Evolutionary conservation across 2,888 invertebrate genomes (phyloP), one percentile per base, ranked within the genome.

Genomic region (Byasa hedistus): DNA sequence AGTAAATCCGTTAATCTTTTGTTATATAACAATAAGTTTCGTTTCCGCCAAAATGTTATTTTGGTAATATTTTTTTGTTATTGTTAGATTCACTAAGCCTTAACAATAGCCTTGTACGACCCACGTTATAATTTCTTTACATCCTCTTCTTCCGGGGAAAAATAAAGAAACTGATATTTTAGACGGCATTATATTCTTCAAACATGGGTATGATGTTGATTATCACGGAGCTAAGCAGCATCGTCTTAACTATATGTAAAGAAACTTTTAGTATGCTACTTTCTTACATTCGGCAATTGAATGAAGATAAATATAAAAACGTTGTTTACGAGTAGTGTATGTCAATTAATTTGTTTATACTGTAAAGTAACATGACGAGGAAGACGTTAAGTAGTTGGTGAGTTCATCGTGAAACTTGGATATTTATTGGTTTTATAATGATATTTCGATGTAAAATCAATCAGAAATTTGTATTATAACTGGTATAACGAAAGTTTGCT

Each of bases 21-120:
- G 61, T 61, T 27, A 52, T 32, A 61, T 15, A 61, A 61, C 61
- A 61, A 61, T 54, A 36, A 21, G 17, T 61, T 52, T 54, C 27
- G 61, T 60, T 51, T 32, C 60, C 24, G n/a, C 27, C 60, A n/a
- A 27, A 32, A 52, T 52, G 60, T 60, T 24, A 51, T 60, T 52
- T 27, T 48, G 21, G 17, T 60, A 51, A 51, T 21, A 52, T 60
- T 27, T 51, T n/a, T 60, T 32, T 60, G 12, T 10, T 60, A 32
- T 60, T 52, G 51, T 60, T 52, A 60, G 27, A 52, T 22, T 17
- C 32, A 60, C 52, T 51, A 52, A 27, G 21, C 60, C 27, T 19
- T 15, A 51, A 52, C 51, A 60, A 60, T 54, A 52, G 22, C 22
- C 22, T 32, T 54, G 36, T 32, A 36, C 19, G 52, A 22, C 52